phyloP scores from a whole-genome alignment of 2,113 vertebrate genomes.

The Phalacrocorax brasilianus region DNA sequence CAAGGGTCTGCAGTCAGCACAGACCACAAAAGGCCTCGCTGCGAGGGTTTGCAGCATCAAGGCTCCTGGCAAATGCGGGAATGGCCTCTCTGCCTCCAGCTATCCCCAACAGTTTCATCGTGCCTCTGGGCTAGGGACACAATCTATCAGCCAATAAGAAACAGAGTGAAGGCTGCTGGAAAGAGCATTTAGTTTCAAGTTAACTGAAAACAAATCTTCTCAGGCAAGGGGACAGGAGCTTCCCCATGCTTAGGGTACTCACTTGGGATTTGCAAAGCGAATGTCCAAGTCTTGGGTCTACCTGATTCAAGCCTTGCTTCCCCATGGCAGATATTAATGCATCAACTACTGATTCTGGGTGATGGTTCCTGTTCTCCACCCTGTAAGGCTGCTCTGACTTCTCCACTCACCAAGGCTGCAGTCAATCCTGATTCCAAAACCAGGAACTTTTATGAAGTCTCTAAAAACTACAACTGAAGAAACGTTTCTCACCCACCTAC shows the following conservation, averaged over 20 bases:
- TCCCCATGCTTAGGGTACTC: neutral
- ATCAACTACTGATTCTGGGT: neutral
- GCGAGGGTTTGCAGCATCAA: neutral
- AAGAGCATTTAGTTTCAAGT: neutral
- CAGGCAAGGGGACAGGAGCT: neutral
- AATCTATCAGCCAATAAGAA: neutral
- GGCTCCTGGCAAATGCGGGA: neutral
- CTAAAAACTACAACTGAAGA: neutral
- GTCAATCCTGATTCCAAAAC: accelerated
- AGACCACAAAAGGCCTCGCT: neutral
- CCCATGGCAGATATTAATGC: neutral
- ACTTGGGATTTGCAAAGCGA: neutral
- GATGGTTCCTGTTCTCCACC: neutral
- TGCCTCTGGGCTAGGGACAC: neutral
- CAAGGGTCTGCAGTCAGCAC: neutral
- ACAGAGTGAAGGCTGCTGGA: neutral
- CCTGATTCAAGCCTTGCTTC: neutral
- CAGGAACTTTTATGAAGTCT: neutral
- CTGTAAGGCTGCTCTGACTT: neutral
- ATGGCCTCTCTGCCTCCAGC: neutral
- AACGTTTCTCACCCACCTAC: neutral
- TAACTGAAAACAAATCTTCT: neutral
- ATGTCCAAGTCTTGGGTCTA: neutral
- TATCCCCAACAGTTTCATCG: neutral
- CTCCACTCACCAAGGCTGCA: neutral